Evolutionary conservation across 2,888 invertebrate species (phyloP).

Genomic region (Luperina testacea): DNA sequence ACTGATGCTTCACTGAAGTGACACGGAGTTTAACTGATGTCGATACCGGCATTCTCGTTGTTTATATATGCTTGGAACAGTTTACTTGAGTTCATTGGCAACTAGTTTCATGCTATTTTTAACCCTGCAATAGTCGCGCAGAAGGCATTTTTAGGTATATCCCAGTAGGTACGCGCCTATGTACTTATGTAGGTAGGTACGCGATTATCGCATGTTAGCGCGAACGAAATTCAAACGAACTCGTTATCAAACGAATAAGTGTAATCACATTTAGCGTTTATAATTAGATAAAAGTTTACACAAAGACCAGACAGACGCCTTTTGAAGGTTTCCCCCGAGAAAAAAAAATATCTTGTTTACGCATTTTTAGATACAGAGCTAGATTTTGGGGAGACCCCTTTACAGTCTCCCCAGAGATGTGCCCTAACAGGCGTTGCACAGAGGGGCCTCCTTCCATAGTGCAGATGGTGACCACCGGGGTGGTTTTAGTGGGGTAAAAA

Average conservation of each 20-base stretch:
- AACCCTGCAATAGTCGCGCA: constrained; percentile 20
- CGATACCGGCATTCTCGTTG: background rate
- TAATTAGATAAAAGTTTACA: background rate
- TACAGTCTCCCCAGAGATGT: too few species aligned
- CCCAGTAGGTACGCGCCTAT: background rate
- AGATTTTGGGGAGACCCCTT: too few species aligned
- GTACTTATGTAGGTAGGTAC: background rate
- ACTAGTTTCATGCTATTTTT: constrained; percentile 12
- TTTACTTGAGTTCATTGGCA: constrained; percentile 2
- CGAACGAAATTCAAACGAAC: background rate
- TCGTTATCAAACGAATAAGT: background rate
- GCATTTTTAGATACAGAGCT: too few species aligned
- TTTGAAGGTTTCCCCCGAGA: too few species aligned
- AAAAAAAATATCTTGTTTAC: too few species aligned
- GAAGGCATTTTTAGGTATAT: background rate
- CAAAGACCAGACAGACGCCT: too few species aligned
- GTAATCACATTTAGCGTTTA: background rate
- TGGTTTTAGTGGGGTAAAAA: too few species aligned
- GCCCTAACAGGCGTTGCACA: too few species aligned
- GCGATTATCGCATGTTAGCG: background rate
- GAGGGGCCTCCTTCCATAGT: too few species aligned
- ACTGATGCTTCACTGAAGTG: constrained; percentile 30
- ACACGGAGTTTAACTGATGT: constrained; percentile 26
- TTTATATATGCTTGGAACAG: constrained; percentile 31
- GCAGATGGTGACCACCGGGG: too few species aligned